Evolutionary conservation across 2,113 vertebrate species (phyloP), one percentile per base, ranked within the genome.

Genomic region (Xiphorhynchus elegans): DNA sequence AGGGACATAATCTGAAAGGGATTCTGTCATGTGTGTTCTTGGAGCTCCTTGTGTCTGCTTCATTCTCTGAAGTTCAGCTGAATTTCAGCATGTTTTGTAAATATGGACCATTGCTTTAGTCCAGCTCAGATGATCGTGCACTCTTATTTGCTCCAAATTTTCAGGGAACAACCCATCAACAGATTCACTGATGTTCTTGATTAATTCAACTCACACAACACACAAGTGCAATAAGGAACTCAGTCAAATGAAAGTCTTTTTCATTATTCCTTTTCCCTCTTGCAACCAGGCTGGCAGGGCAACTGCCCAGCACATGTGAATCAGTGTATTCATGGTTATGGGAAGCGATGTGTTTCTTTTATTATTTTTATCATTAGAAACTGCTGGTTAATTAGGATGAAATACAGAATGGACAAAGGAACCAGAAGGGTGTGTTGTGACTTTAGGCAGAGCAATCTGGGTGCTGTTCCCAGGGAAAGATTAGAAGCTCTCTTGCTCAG

Each of bases 401-500:
- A 94, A 68, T 68, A 73, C 46, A 70, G 75, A 75, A 26, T 77
- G 40, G 79, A 85, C 52, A 96, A 91, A 84, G 31, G 72, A 86
- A 70, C n/a, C 67, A 87, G 68, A 67, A 93, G 47, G 35, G 52
- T 91, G 44, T 90, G 46, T 92, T 93, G 59, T 92, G 90, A 90
- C 82, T 95, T 92, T 20, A 72, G 70, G 49, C 63, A 96, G 79
- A 80, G 76, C 37, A 72, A 70, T 70, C 68, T 37, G 58, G 87
- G 79, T 95, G 79, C 81, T 94, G 50, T 95, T 93, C 67, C 74
- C 60, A 70, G 75, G 67, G 63, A 90, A 40, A 75, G 73, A 92
- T 78, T 75, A 92, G 68, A 62, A 90, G 83, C n/a, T 49, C 40
- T 87, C 53, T 74, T 81, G 60, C 83, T 53, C 68, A 90, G 76